Evolutionary conservation across 2,888 invertebrate genomes (phyloP).

Genomic region (Pedicia rivosa): DNA sequence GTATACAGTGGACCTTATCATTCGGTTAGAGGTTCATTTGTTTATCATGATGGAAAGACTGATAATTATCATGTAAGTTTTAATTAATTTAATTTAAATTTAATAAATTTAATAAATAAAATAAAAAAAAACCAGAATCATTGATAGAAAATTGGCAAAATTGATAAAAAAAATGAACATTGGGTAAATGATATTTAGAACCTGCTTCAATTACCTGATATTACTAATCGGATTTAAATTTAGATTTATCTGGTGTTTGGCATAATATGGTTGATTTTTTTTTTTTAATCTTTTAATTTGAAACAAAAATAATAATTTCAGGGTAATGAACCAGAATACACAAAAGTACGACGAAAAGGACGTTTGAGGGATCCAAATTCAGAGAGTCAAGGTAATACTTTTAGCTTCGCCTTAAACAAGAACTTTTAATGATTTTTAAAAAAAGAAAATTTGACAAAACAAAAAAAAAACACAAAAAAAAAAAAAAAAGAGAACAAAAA

Average conservation of each 20-base stretch:
- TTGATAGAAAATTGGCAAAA: too few relatives aligned
- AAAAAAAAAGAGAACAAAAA: constrained; percentile 13
- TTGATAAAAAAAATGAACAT: too few relatives aligned
- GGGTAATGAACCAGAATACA: constrained; percentile 70
- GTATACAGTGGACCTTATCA: constrained; percentile 78
- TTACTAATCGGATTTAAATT: too few relatives aligned
- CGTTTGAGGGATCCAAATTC: constrained; percentile 65
- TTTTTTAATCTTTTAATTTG: constrained; percentile 1
- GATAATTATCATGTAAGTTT: constrained; percentile 23
- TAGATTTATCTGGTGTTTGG: constrained; percentile 77
- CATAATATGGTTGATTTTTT: constrained; percentile 52
- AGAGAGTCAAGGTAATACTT: constrained; percentile 69
- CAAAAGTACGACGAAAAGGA: constrained; percentile 69
- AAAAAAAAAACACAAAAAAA: constrained; percentile 7
- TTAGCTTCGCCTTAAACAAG: too few relatives aligned
- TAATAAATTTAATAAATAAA: too few relatives aligned
- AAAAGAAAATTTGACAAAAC: too few relatives aligned
- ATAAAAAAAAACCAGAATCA: too few relatives aligned
- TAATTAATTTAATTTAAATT: too few relatives aligned
- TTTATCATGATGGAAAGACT: constrained; percentile 75
- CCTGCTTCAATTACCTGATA: too few relatives aligned
- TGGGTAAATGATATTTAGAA: too few relatives aligned
- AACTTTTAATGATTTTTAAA: too few relatives aligned
- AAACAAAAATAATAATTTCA: constrained; percentile 22
- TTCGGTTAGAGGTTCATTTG: constrained; percentile 71